Percentiles rank a stretch among this genome's conserved stretches.
These are phyloP conservation scores for Diadromus collaris DNA, from an alignment of 2,888 invertebrate genomes.

Conservation along the genomic window DNA sequence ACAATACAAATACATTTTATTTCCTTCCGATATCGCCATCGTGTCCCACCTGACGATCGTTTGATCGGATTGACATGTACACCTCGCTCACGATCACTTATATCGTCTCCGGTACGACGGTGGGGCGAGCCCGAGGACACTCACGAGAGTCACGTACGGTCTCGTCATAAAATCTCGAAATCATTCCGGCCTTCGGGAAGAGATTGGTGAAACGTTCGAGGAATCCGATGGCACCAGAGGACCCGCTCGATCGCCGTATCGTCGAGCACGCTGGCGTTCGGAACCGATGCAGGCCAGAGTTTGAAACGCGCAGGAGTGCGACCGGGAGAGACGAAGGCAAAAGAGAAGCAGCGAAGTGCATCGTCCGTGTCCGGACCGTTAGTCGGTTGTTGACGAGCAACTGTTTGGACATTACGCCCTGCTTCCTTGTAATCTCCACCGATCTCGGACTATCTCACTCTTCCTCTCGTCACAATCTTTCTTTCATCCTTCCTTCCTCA, in stretches of 20 bases:
- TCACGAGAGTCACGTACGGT: conserved; percentile 51
- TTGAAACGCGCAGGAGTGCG: background rate
- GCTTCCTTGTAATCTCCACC: conserved; percentile 74
- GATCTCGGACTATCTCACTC: conserved; percentile 67
- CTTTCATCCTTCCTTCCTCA: conserved; percentile 49
- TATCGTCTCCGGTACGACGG: conserved; percentile 51
- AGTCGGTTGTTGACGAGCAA: conserved; percentile 75
- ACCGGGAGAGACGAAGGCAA: background rate
- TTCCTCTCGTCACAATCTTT: conserved; percentile 43
- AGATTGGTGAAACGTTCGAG: conserved; percentile 61
- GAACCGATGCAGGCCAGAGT: conserved; percentile 15
- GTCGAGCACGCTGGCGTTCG: conserved; percentile 15
- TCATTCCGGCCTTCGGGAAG: conserved; percentile 62
- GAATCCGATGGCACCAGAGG: conserved; percentile 66
- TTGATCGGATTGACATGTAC: conserved; percentile 54
- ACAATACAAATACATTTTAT: conserved; percentile 43
- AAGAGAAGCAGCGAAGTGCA: conserved; percentile 37
- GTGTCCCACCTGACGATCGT: conserved; percentile 21
- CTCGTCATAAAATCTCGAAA: conserved; percentile 57
- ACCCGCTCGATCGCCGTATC: conserved; percentile 60
- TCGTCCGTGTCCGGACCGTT: conserved; percentile 64
- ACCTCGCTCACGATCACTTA: conserved; percentile 52
- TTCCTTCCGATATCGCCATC: conserved; percentile 31
- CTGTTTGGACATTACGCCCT: conserved; percentile 76
- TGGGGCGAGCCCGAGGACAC: conserved; percentile 22